Evolutionary conservation across 2,888 invertebrate species (phyloP), one percentile per base, ranked within the genome.

Genomic region (Vanessa cardui): DNA sequence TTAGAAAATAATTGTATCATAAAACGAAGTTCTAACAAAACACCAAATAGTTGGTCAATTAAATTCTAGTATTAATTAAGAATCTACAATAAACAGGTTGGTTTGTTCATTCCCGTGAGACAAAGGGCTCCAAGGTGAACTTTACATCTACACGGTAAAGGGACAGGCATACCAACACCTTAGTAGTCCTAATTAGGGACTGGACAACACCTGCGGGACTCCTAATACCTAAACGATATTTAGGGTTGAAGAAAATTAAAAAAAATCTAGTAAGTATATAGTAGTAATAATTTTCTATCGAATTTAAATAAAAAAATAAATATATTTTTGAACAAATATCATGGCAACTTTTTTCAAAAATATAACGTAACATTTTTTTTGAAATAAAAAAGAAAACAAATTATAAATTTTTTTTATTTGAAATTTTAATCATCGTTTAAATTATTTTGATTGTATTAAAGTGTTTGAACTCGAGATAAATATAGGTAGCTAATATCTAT

Each of bases 141-240:
- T 68, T 58, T 72, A 76, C 80, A 81, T 83, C 82, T 77, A 80
- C 85, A 83, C 83, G 89, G 85, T 85, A 86, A 85, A 86, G 86
- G 86, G 85, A 92, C 92, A 92, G 73, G 83, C 84, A 83, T 88
- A 83, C 87, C 87, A 84, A 92, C 92, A 92, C 92, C 88, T 90
- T 78, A 81, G 80, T 78, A 79, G 80, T 81, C 87, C 91, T 91
- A 92, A 92, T 92, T 92, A 90, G 88, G 87, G 74, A 76, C 74
- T 76, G 76, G 78, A 88, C 83, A 84, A 85, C 89, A 83, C 85
- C 86, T 85, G 83, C 82, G 82, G 81, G 80, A 80, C 78, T 82
- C 39, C 56, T 83, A 84, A 84, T 83, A 81, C 83, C 82, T 69
- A 75, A 81, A 77, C 76, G 79, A 81, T 80, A 77, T 15, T 70